Conservation (phyloP, 2,888 invertebrate species). For the Leucozona laternaria region DNA sequence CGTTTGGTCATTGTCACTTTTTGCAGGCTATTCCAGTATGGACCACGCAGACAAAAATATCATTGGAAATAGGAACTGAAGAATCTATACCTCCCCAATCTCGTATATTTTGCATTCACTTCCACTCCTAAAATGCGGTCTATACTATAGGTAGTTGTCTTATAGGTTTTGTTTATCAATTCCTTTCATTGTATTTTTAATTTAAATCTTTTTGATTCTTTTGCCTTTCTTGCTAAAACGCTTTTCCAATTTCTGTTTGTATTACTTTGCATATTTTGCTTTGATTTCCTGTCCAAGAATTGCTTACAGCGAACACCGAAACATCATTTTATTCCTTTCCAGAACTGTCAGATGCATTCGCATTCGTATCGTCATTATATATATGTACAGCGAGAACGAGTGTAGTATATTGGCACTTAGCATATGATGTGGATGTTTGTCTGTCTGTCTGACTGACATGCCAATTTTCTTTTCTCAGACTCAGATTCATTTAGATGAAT, state of each 20-base stretch:
- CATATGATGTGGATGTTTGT: conserved; percentile 4
- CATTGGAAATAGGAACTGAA: neutral
- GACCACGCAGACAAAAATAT: neutral
- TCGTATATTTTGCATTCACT: neutral
- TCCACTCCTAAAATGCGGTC: neutral
- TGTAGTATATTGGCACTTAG: conserved; percentile 48
- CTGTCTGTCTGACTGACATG: conserved; percentile 51
- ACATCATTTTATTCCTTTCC: conserved; percentile 5
- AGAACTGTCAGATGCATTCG: conserved; percentile 28
- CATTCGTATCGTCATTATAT: conserved; percentile 2
- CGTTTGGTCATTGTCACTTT: neutral
- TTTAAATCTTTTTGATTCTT: neutral
- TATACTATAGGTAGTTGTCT: no score
- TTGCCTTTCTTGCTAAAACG: neutral
- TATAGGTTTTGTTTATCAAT: neutral
- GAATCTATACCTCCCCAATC: neutral
- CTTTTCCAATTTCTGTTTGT: neutral
- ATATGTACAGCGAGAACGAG: no score
- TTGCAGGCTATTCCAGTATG: neutral
- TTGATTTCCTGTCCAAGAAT: conserved; percentile 29
- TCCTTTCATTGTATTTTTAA: neutral
- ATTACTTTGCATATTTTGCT: conserved; percentile 2
- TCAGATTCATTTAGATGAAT: conserved; percentile 17
- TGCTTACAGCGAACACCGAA: neutral
- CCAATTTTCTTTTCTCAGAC: conserved; percentile 49